Evolutionary conservation across 2,888 invertebrate species (phyloP), one percentile per base, ranked within the genome.

Genomic region (Drosophila rubida): DNA sequence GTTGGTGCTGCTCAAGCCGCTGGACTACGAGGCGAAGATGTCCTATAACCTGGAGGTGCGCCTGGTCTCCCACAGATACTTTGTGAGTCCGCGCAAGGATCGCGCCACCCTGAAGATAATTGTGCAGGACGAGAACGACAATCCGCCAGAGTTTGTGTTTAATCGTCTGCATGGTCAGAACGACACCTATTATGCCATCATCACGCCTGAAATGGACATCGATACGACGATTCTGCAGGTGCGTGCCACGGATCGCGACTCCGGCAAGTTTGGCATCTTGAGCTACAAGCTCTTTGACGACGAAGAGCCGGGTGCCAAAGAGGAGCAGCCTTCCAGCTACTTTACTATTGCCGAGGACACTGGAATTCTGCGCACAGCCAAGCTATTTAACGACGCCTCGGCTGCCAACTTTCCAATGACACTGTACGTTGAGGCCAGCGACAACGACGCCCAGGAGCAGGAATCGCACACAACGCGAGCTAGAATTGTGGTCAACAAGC

Each of bases 91-190:
- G 0, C 95, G 95, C 39, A 94, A 94, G 71, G 95, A 95, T 80
- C 94, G 94, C 19, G 95, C 96, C 0, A 94, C 94, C 80, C 94
- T 98, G 0, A 95, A 95, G 71, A 94, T 98, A 0, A 95, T 96
- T 72, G 95, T 98, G 0, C 92, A 92, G 64, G 98, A 98, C 90
- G 95, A 96, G 0, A 98, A 98, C 90, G 98, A 98, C 90, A 98
- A 98, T 90, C 93, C 94, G 0, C 98, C 98, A 0, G 93, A 94
- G 78, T 98, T 98, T 90, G 91, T 95, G 0, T 96, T 95, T 83
- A 95, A 95, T 1, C 94, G 94, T 11, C 91, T 93, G 54, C 92
- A 93, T 2, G 93, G 93, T 0, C 94, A 94, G 9, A 94, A 94
- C 53, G 94, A 94, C 57, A 95, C 96, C 51, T 97, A 96, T 90